phyloP scores from a whole-genome alignment of 2,797 vertebrate genomes.

The Triplophysa bombifrons region DNA sequence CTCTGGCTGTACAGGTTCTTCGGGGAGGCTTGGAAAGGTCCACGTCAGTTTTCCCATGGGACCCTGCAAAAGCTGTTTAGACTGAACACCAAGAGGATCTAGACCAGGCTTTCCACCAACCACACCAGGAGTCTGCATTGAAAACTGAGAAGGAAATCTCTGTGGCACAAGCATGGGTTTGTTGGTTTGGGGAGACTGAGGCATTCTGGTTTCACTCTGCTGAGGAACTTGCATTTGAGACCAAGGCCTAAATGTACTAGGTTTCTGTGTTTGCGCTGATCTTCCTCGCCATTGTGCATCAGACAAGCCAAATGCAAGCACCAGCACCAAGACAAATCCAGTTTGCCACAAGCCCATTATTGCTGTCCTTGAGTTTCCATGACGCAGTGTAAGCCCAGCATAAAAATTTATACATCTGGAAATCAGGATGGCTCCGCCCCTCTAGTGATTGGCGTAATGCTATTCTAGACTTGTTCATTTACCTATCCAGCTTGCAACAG shows the following conservation, averaged over 20 bases:
- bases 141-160: background rate
- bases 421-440: background rate
- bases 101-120: too few relatives aligned
- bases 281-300: too few relatives aligned
- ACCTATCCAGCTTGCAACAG: background rate
- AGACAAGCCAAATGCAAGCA: background rate
- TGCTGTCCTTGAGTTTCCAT: background rate
- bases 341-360: constrained; percentile 2
- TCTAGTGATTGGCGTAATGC: background rate
- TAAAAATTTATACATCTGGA: constrained; percentile 7
- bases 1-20: too few relatives aligned
- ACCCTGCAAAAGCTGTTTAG: too few relatives aligned
- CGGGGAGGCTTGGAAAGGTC: too few relatives aligned
- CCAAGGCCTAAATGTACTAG: rapidly evolving
- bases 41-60: too few relatives aligned
- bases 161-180: background rate
- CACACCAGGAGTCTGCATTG: background rate
- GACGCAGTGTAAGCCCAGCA: rapidly evolving
- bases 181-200: too few relatives aligned
- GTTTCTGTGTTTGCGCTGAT: rapidly evolving
- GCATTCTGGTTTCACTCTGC: background rate
- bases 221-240: background rate
- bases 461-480: constrained; percentile 3
- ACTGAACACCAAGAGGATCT: background rate
- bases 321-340: background rate